phyloP scores from a whole-genome alignment of 2,888 invertebrate genomes.

The Prosopocoilus inquinatus region DNA sequence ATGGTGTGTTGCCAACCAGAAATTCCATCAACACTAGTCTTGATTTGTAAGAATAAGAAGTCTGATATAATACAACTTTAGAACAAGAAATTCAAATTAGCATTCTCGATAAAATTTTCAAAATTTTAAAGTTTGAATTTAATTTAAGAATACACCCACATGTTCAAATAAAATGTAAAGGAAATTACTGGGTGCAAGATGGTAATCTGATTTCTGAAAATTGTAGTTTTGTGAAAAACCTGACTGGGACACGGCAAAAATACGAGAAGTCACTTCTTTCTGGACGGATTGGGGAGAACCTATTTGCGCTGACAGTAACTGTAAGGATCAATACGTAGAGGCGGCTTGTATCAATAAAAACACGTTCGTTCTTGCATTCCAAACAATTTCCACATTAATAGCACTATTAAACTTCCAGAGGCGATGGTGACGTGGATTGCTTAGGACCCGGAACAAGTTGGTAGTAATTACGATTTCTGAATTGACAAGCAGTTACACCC shows the following conservation, averaged over 20 bases:
- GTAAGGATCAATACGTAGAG: constrained; percentile 35
- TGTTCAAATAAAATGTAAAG: too few species aligned
- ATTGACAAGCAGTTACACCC: neutral
- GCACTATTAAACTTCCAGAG: constrained; percentile 34
- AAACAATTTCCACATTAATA: neutral
- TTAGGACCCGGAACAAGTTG: constrained; percentile 49
- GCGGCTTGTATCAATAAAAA: constrained; percentile 46
- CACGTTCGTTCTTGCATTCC: constrained; percentile 36
- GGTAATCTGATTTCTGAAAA: neutral
- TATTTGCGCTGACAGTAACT: constrained; percentile 34
- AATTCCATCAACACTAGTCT: too few species aligned
- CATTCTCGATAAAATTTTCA: too few species aligned
- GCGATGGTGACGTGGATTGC: constrained; percentile 44
- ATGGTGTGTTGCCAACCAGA: too few species aligned
- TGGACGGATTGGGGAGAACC: constrained; percentile 47
- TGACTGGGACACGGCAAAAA: constrained; percentile 36
- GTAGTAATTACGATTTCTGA: constrained; percentile 30
- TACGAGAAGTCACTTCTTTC: constrained; percentile 39
- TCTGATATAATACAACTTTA: too few species aligned
- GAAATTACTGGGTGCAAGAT: too few species aligned
- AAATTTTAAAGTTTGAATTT: too few species aligned
- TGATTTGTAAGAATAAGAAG: too few species aligned
- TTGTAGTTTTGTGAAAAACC: constrained; percentile 47
- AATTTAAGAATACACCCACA: too few species aligned
- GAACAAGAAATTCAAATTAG: too few species aligned